phyloP scores from a whole-genome alignment of 2,888 invertebrate species.

The Lepidonotus clava region DNA sequence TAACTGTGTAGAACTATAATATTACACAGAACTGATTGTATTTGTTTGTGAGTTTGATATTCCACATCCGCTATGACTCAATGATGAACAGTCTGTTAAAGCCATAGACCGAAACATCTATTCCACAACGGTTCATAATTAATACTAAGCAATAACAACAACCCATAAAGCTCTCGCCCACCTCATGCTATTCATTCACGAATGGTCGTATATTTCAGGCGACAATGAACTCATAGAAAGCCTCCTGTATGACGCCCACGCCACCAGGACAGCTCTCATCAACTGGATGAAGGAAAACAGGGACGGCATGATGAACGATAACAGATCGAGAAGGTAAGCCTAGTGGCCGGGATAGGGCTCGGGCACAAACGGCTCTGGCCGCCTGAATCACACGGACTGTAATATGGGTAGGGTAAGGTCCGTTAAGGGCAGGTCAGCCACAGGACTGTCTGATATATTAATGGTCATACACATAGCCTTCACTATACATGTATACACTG shows the following conservation, averaged over 20 bases:
- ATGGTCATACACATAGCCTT: not conserved
- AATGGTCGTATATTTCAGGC: constrained; percentile 63
- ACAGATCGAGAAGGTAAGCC: constrained; percentile 58
- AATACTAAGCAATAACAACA: too few species aligned
- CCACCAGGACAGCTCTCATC: constrained; percentile 70
- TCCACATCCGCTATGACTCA: too few species aligned
- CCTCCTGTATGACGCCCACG: constrained; percentile 76
- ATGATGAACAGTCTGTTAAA: too few species aligned
- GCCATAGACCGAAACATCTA: too few species aligned
- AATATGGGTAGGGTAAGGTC: too few species aligned
- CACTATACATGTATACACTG: not conserved
- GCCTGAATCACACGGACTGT: not conserved
- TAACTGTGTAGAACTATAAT: too few species aligned
- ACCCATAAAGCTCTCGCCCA: not conserved
- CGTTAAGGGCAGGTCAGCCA: too few species aligned
- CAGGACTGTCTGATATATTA: too few species aligned
- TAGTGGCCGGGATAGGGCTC: not conserved
- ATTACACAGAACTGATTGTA: too few species aligned
- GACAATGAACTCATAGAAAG: constrained; percentile 73
- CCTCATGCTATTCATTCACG: not conserved
- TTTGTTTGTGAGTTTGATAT: too few species aligned
- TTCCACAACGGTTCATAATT: too few species aligned
- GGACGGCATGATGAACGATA: constrained; percentile 60
- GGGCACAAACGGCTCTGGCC: not conserved
- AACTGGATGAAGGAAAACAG: constrained; percentile 71